Base-by-base conservation (phyloP, 2,888 invertebrate species). In the Hemithea aestivaria region DNA sequence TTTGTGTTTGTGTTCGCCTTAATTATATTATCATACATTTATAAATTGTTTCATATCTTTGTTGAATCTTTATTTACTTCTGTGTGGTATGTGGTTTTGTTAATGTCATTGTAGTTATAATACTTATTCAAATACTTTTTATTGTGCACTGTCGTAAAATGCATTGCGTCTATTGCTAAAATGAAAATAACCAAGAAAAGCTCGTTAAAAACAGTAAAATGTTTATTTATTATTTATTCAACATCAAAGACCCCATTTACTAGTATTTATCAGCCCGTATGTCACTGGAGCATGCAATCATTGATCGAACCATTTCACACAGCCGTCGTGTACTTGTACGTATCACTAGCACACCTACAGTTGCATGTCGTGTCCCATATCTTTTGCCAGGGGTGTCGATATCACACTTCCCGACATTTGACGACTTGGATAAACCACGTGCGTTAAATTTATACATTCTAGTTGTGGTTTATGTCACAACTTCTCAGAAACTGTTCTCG, bases 221-320 rank as follows among this genome's bases (percentile, higher is more conserved):
- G 40, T 43, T 39, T 38, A 41, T 49, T 46, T 45, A 45, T 39
- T 38, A 41, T 49, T 46, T 45, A 45, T 49, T 30, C 20, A 45
- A 50, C 43, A 47, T 37, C 40, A 38, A 37, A 40, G 43, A 34
- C 34, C 42, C 20, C 27, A 34, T 52, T 46, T 47, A 41, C 35
- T 35, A 36, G 23, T 38, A 45, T 50, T 40, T 45, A 40, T 53
- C 7, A 21, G 22, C 31, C 35, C 48, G 46, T 48, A 54, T 48
- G 51, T 47, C 48, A 49, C 30, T 41, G 45, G 38, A 50, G 49
- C 49, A 53, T 54, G 54, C 51, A 50, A 51, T 51, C 48, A 41
- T 42, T 47, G 46, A 54, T 52, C 48, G 52, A 48, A 47, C 38
- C 40, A 42, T 48, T 40, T 2, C 37, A 39, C 31, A 48, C 43